Evolutionary conservation across 1,140 invertebrate species (phyloP), one percentile per base, ranked within the genome.

Genomic region (Meteorus sp.): DNA sequence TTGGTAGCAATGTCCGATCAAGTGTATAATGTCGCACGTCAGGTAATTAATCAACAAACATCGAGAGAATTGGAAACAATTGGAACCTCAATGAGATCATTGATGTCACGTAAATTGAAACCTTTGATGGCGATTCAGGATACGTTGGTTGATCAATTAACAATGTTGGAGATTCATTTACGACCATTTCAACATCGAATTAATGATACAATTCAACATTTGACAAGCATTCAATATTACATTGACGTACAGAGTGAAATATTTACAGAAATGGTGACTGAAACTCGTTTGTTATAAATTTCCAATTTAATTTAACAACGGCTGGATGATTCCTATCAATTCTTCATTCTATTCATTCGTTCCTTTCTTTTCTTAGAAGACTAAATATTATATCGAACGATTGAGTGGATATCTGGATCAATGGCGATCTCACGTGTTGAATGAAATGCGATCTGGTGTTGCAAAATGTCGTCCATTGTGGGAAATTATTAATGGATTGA

Each of bases 151-250:
- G 91, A 88, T 73, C 87, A 88, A 68, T 70, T 92, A 60, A 89
- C 89, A 0, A 84, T 86, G 13, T 66, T 92, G 15, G 89, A 92
- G 61, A 75, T 92, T 13, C 85, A 90, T 63, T 65, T 89, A 52
- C 81, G 83, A 60, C 89, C 89, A 3, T 81, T 89, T 37, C 82
- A 85, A 61, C 78, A 81, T 45, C 84, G 87, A 71, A 82, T 90
- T 11, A 90, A 91, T 69, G 86, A 89, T 59, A 88, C 88, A 0
- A 74, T 90, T 2, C 84, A 85, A 33, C 88, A 90, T 69, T 81
- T 91, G 13, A 87, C 88, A 62, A 88, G 84, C 2, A 86, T 89
- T 25, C 89, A 91, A 67, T 88, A 85, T 66, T 90, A 88, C 68
- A 83, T 91, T 31, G 85, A 89, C 65, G 88, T 86, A 65, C 86